Conservation (phyloP, 2,888 invertebrate species). For the Balanococcus diminutus region DNA sequence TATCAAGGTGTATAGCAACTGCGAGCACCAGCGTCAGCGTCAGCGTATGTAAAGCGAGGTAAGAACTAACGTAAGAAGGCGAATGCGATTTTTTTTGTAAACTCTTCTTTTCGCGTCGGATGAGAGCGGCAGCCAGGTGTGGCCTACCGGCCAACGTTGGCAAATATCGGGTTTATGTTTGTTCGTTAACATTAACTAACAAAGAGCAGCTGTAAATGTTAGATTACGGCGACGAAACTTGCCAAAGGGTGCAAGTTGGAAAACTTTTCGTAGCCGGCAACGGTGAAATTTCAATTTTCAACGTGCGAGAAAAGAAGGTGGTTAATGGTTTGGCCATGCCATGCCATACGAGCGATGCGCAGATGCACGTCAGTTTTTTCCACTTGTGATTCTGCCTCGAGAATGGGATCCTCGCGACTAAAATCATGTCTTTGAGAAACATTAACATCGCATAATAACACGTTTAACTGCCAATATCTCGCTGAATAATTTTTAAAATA, state of each 20-base stretch:
- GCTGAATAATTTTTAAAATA: too few relatives aligned
- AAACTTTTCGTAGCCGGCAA: not conserved
- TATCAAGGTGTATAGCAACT: not conserved
- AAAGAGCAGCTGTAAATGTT: not conserved
- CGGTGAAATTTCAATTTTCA: too few relatives aligned
- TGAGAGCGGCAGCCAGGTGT: not conserved
- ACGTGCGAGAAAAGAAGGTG: too few relatives aligned
- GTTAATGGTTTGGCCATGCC: too few relatives aligned
- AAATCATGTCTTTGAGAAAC: too few relatives aligned
- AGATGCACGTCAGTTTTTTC: too few relatives aligned
- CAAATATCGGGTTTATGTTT: not conserved
- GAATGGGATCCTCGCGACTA: too few relatives aligned
- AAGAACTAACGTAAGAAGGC: too few relatives aligned
- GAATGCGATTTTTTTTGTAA: not conserved
- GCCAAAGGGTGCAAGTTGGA: not conserved
- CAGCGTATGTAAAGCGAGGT: not conserved
- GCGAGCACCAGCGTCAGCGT: not conserved
- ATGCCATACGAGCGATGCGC: too few relatives aligned
- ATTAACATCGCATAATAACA: too few relatives aligned
- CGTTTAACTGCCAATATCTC: too few relatives aligned
- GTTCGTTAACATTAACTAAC: not conserved
- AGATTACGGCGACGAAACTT: not conserved
- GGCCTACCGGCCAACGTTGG: not conserved
- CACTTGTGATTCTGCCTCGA: too few relatives aligned
- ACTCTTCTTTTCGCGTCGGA: not conserved